Evolutionary conservation across 2,797 vertebrate species (phyloP).

Genomic region (Microctenopoma steveboyesi): DNA sequence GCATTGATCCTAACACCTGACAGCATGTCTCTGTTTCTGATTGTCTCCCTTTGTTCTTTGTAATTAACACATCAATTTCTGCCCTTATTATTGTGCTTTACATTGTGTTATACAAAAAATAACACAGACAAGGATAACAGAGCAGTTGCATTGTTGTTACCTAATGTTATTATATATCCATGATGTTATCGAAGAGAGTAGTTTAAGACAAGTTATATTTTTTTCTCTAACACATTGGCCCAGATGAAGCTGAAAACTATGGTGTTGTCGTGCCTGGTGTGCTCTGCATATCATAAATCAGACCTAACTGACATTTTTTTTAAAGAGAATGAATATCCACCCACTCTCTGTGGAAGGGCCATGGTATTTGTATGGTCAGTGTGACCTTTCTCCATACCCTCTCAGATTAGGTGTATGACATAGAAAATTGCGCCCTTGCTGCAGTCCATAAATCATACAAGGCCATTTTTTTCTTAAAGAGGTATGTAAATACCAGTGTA

Average conservation of each 20-base stretch:
- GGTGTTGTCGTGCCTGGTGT: constrained; percentile 79
- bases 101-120: constrained; percentile 12
- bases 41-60: constrained; percentile 41
- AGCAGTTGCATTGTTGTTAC: constrained; percentile 24
- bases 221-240: constrained; percentile 65
- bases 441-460: constrained; percentile 99
- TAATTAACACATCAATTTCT: constrained; percentile 21
- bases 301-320: constrained; percentile 92
- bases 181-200: constrained; percentile 54
- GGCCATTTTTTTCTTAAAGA: constrained; percentile 96
- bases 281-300: constrained; percentile 94
- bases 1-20: constrained; percentile 86
- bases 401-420: constrained; percentile 98
- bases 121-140: constrained; percentile 4
- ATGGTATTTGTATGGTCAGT: constrained; percentile 96
- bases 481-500: constrained; percentile 99
- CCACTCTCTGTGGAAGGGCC: constrained; percentile 92
- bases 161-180: constrained; percentile 16
- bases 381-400: constrained; percentile 95
- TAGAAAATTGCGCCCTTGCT: constrained; percentile 98
- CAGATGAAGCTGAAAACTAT: constrained; percentile 57
- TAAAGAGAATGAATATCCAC: constrained; percentile 95
- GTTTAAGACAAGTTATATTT: constrained; percentile 44
- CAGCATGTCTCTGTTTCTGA: constrained; percentile 67
- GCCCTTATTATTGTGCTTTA: constrained; percentile 11